Evolutionary conservation across 2,797 vertebrate genomes (phyloP).

Genomic region (Benthosema pterotum): DNA sequence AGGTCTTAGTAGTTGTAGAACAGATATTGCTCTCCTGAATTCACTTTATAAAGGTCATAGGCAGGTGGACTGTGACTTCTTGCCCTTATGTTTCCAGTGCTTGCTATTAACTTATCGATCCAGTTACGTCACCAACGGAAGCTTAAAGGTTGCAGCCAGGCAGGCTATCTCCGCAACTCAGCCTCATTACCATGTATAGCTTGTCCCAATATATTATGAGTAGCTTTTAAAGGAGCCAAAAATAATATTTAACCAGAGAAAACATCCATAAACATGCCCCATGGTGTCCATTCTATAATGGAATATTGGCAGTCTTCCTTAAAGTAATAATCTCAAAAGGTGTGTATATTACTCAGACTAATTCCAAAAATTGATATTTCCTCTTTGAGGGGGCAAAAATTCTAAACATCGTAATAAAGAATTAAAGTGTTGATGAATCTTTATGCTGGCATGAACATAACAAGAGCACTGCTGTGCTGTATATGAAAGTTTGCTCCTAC

Average conservation of each 20-base stretch:
- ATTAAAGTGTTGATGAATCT: constrained; percentile 9
- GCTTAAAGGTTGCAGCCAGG: constrained; percentile 69
- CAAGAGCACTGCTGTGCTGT: not conserved
- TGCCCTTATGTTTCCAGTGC: constrained; percentile 66
- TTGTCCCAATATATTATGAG: constrained; percentile 24
- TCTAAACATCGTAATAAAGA: constrained; percentile 26
- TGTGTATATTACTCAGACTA: constrained; percentile 20
- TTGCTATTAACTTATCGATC: constrained; percentile 74
- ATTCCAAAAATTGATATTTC: constrained; percentile 34
- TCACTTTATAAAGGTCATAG: constrained; percentile 72
- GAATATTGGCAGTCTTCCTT: constrained; percentile 29
- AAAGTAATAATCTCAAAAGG: constrained; percentile 27
- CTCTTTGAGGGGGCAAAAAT: constrained; percentile 10
- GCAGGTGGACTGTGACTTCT: constrained; percentile 62
- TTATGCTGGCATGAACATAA: constrained; percentile 23
- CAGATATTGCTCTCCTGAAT: constrained; percentile 39
- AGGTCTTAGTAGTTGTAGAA: constrained; percentile 33
- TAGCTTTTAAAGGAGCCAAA: constrained; percentile 36
- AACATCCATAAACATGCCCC: constrained; percentile 30
- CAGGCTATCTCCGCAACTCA: constrained; percentile 11
- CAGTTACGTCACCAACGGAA: constrained; percentile 48
- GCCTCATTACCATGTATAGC: constrained; percentile 41
- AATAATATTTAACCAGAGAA: constrained; percentile 37
- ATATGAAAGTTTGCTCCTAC: not conserved
- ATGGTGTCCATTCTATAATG: constrained; percentile 10